Evolutionary conservation across 2,113 vertebrate species (phyloP), one percentile per base, ranked within the genome.

Genomic region (Zonotrichia leucophrys): DNA sequence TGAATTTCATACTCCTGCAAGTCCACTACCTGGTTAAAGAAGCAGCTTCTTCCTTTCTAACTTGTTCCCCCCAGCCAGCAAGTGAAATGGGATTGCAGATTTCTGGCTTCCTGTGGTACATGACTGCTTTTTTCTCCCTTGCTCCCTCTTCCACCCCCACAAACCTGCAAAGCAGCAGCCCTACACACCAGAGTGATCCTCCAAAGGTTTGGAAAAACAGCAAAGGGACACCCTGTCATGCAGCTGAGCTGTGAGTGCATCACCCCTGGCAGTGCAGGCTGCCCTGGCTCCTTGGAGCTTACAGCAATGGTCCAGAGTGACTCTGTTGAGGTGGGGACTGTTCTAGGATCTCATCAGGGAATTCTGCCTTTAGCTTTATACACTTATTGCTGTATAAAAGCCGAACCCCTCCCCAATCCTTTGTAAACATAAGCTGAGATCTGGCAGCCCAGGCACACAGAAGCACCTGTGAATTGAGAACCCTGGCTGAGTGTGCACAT

Each of bases 401-500:
- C 23, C 56, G 55, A 70, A 28, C 5, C 35, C 7, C 27, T 13
- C 17, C n/a, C 22, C 12, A 19, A 1, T 5, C 5, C 25, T 73
- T 79, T 64, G 53, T 35, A 58, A 75, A 81, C 0, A 0, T 28
- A 68, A 60, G 39, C 39, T 27, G 18, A 63, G 52, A 74, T 63
- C 0, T 76, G 60, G 77, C 39, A 83, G 80, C 69, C 88, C 53
- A 76, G 58, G 64, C 41, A 23, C 5, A 81, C 3, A 31, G 55
- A 80, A 67, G 5, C 50, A 55, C 72, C 55, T 33, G 58, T 35
- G 35, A 56, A 21, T 12, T 33, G 79, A 86, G 77, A 83, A 7
- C 28, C 62, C 33, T 12, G 33, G 72, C 46, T 69, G 66, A 63
- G 55, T 0, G 0, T 7, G 12, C 2, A 1, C 31, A 2, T 22